Conservation (phyloP, 2,888 invertebrate species). For the Hoplodrina blanda region DNA sequence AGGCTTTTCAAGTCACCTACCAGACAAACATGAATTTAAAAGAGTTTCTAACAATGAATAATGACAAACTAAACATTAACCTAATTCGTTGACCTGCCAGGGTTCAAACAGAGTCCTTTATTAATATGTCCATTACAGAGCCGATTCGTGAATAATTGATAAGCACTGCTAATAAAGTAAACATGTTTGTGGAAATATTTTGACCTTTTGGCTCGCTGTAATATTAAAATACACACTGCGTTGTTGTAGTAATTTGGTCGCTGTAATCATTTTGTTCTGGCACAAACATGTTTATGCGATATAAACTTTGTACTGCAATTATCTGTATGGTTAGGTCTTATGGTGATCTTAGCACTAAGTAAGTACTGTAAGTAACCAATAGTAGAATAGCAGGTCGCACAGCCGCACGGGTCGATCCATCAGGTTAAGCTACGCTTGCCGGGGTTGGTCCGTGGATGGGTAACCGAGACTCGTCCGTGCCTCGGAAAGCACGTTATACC, state of each 20-base stretch:
- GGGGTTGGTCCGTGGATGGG: too few species aligned
- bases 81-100: constrained; percentile 56
- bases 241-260: constrained; percentile 11
- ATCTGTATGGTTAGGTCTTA: too few species aligned
- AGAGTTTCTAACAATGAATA: constrained; percentile 53
- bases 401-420: too few species aligned
- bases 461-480: too few species aligned
- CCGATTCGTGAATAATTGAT: constrained; percentile 56
- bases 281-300: neutral
- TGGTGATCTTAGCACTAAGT: too few species aligned
- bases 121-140: constrained; percentile 49
- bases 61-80: constrained; percentile 55
- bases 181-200: constrained; percentile 43
- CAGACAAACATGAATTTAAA: constrained; percentile 39
- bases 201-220: constrained; percentile 34
- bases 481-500: too few species aligned
- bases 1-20: constrained; percentile 24
- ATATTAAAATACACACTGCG: constrained; percentile 40
- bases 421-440: too few species aligned
- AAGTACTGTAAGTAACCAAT: too few species aligned
- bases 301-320: neutral
- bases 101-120: constrained; percentile 51
- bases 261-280: constrained; percentile 12
- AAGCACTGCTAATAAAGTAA: constrained; percentile 41
- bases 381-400: too few species aligned